Conservation (phyloP, 2,797 vertebrate species). For the Amblyraja radiata region DNA sequence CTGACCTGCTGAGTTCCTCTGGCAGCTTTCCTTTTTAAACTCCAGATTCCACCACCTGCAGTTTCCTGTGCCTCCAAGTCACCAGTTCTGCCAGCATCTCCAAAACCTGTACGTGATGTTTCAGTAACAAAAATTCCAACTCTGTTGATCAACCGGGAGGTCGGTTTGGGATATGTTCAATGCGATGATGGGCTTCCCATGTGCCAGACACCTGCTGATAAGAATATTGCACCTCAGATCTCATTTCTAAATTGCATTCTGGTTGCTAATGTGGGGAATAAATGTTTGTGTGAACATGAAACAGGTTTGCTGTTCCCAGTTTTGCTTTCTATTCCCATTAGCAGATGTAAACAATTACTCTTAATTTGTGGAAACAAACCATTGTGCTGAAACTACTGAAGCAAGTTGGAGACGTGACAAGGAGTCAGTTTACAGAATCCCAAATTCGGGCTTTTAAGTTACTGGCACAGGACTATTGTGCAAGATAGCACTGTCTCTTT, state of each 20-base stretch:
- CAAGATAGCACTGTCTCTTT: neutral
- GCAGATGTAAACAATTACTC: conserved; percentile 10
- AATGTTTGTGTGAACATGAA: neutral
- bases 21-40: no score
- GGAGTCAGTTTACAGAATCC: neutral
- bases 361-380: neutral
- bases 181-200: neutral
- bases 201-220: neutral
- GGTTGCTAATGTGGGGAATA: neutral
- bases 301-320: neutral
- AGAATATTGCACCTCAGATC: neutral
- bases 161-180: neutral
- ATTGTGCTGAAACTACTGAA: neutral
- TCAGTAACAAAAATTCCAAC: neutral
- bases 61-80: no score
- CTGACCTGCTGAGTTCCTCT: no score
- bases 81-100: no score
- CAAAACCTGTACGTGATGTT: no score
- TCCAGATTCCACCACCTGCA: no score
- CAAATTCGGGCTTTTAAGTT: neutral
- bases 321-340: neutral
- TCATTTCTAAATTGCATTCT: neutral
- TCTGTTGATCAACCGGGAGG: neutral
- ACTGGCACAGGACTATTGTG: neutral
- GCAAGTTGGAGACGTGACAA: neutral